phyloP scores from a whole-genome alignment of 1,140 invertebrate genomes.

The Zaprionus nigranus region DNA sequence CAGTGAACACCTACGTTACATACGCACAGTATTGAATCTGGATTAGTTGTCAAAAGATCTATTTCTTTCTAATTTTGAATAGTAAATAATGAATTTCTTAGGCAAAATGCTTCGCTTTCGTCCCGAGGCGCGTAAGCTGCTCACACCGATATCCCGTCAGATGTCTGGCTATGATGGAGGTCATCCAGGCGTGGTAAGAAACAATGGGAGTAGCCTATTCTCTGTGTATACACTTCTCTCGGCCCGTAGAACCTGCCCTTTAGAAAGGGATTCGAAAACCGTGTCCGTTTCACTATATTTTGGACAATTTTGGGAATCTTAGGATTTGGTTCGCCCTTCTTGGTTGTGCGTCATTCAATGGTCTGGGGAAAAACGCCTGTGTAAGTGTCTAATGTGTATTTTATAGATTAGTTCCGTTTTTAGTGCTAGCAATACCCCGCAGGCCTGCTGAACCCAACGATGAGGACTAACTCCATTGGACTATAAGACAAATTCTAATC shows the following conservation, averaged over 20 bases:
- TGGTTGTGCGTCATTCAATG: conserved; percentile 67
- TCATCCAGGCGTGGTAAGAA: conserved; percentile 53
- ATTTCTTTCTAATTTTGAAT: not conserved
- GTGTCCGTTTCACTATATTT: conserved; percentile 57
- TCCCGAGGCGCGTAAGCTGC: conserved; percentile 25
- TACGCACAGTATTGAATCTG: not conserved
- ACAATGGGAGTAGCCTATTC: not conserved
- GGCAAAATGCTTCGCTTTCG: conserved; percentile 39
- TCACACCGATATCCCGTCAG: conserved; percentile 20
- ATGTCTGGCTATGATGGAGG: conserved; percentile 52
- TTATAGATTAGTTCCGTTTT: not conserved
- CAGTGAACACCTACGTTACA: not conserved
- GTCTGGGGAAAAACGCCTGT: not conserved
- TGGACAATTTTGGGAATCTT: conserved; percentile 39
- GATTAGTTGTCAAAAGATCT: not conserved
- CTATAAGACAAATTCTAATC: not conserved
- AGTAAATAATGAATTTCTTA: not conserved
- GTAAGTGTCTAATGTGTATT: not conserved
- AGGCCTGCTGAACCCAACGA: conserved; percentile 5
- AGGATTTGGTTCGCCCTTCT: conserved; percentile 61
- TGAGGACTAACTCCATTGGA: not conserved
- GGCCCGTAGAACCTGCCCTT: conserved; percentile 62
- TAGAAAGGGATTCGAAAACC: conserved; percentile 48
- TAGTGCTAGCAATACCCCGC: not conserved
- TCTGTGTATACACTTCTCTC: not conserved